Conservation (phyloP, 2,888 invertebrate genomes). For the Clepsis dumicolana region DNA sequence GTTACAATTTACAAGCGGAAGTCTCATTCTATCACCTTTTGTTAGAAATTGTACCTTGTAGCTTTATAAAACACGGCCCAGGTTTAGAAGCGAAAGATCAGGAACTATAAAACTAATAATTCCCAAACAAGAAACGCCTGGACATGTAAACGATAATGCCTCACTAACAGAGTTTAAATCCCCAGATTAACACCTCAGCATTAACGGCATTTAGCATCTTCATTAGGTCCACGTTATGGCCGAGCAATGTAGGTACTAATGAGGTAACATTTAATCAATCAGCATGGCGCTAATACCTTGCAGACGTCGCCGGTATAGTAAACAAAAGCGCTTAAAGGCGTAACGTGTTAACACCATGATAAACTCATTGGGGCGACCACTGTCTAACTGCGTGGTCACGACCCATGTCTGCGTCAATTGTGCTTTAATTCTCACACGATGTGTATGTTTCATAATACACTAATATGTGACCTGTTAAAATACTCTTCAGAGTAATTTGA, state of each 20-base stretch:
- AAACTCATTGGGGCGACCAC: slow-evolving; percentile 39
- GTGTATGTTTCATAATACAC: neutral
- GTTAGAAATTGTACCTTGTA: no score
- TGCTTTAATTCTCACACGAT: neutral
- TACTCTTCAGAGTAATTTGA: no score
- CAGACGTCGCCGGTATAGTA: slow-evolving; percentile 53
- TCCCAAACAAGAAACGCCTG: neutral
- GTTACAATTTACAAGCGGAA: no score
- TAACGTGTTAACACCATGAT: slow-evolving; percentile 43
- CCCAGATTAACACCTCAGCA: slow-evolving; percentile 28
- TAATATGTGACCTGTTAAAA: no score
- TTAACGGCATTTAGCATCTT: slow-evolving; percentile 40
- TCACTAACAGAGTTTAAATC: slow-evolving; percentile 19
- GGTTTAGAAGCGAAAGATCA: neutral
- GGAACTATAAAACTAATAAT: neutral
- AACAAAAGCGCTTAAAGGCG: slow-evolving; percentile 45
- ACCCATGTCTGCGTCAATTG: slow-evolving; percentile 37
- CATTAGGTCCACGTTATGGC: slow-evolving; percentile 34
- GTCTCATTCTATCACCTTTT: no score
- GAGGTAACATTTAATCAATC: slow-evolving; percentile 39
- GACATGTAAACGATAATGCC: slow-evolving; percentile 9
- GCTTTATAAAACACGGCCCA: no score
- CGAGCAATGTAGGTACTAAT: slow-evolving; percentile 27
- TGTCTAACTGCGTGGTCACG: slow-evolving; percentile 54
- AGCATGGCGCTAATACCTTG: slow-evolving; percentile 57